These are phyloP conservation scores for Protodeltote pygarga DNA, from an alignment of 2,888 invertebrate genomes.

Conservation along the genomic window DNA sequence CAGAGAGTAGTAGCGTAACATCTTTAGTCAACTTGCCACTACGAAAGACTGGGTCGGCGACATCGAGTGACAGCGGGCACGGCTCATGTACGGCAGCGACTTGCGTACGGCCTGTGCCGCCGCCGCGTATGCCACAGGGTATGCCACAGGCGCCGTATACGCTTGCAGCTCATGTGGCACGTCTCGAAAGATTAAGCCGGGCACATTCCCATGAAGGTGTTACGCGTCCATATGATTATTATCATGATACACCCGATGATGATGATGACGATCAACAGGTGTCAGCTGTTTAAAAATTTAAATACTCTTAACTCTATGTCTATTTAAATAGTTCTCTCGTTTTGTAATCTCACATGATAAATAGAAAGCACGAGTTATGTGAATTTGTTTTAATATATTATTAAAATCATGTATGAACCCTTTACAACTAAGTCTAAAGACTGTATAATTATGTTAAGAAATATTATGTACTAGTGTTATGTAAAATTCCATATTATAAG, in stretches of 20 bases:
- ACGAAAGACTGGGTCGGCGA: slow-evolving; percentile 96
- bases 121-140: slow-evolving; percentile 89
- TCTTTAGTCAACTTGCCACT: slow-evolving; percentile 96
- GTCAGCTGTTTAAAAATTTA: slow-evolving; percentile 79
- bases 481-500: slow-evolving; percentile 79
- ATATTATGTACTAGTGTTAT: slow-evolving; percentile 84
- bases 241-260: slow-evolving; percentile 83
- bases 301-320: slow-evolving; percentile 76
- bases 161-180: slow-evolving; percentile 94
- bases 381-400: slow-evolving; percentile 74
- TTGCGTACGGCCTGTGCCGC: slow-evolving; percentile 89
- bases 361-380: slow-evolving; percentile 83
- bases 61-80: slow-evolving; percentile 96
- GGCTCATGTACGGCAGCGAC: slow-evolving; percentile 89
- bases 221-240: slow-evolving; percentile 91
- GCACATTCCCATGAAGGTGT: slow-evolving; percentile 96
- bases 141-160: slow-evolving; percentile 94
- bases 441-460: slow-evolving; percentile 84
- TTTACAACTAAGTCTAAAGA: slow-evolving; percentile 85
- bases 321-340: slow-evolving; percentile 81
- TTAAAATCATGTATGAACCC: slow-evolving; percentile 80
- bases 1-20: slow-evolving; percentile 98
- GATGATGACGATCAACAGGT: slow-evolving; percentile 86
- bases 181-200: slow-evolving; percentile 92
- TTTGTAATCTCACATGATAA: slow-evolving; percentile 84